Base-by-base conservation (phyloP, 2,888 invertebrate species). In the Barypeithes pellucidus region DNA sequence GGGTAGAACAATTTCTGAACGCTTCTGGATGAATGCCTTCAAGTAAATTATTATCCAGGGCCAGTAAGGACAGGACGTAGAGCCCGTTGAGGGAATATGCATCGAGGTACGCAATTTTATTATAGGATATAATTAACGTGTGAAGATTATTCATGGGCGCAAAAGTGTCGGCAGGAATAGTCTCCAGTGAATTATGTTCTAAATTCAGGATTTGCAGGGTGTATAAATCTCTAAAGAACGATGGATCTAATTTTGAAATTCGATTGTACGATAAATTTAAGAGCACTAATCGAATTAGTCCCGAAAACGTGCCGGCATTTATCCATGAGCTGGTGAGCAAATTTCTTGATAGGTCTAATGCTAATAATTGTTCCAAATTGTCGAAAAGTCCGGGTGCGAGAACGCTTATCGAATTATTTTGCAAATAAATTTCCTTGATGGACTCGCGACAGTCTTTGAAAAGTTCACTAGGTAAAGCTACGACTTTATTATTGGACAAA, bases 91-190 rank as follows among this genome's bases (percentile, higher is more conserved):
- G 87, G 47, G 96, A 94, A 82, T 94, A 94, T 1, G 94, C 93
- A 84, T 96, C 95, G 79, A 97, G 89, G 82, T 93, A 93, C 80
- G 92, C 92, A 79, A 97, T 91, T 85, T 92, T 93, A 87, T 97
- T 97, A 85, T 93, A 93, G 2, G 95, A 95, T 78, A 97, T 88
- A 73, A 95, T 91, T 78, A 97, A 88, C 12, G 96, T 96, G 86
- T 97, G 96, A 75, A 97, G 88, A 87, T 97, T 97, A 84, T 95
- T 96, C 93, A 96, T 94, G 3, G 95, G 94, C 43, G 95, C 90
- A 85, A 97, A 97, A 1, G 96, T 94, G 81, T 95, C 94, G 7
- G 95, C 94, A 7, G 94, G 93, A 75, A 97, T 93, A 72, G 90
- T 93, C 83, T 95, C 94, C 67, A 97, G 87, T 82, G 91, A 90